Evolutionary conservation across 2,113 vertebrate species (phyloP), one percentile per base, ranked within the genome.

Genomic region (Pachypanchax playfairii): DNA sequence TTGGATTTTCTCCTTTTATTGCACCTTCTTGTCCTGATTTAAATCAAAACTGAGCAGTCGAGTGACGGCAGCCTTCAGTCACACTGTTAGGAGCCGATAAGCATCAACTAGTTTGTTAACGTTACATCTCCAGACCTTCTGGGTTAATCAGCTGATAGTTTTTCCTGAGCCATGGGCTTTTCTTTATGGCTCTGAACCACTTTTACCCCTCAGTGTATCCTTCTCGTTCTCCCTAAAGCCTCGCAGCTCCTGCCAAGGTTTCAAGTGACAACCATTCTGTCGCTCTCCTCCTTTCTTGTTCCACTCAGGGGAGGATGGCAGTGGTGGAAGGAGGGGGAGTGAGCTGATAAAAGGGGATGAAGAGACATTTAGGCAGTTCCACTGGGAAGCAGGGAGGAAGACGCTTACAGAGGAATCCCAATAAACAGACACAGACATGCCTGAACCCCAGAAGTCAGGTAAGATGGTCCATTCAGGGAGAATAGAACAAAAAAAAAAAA

Each of bases 391-490:
- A 83, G 52, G 46, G 71, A 82, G 61, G 77, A 78, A 55, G 75
- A 82, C 61, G 33, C 64, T 63, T 76, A 76, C 26, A 68, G 69
- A 87, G 73, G 85, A 87, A 55, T 78, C 74, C 35, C 73, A 53
- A 13, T 43, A 70, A 69, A 79, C 81, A 65, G 42, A 85, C 33
- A 84, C 25, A 89, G 81, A 78, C 79, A 93, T 93, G 91, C 90
- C 92, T 62, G 90, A 90, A 72, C 82, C 83, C 21, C 76, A 90
- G 87, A 87, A 86, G 57, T 51, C 91, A 90, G 91, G 92, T 93
- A 90, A 80, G 89, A 6, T 17, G 67, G 47, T 74, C 31, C 70
- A 24, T 51, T 26, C 66, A 48, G 51, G 14, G 17, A 33, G 20
- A 62, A 75, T 60, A 43, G 14, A n/a, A 4, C 1, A 1, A 18